These are phyloP conservation scores for Agrochola circellaris DNA, from an alignment of 2,888 invertebrate species.

Conservation along the genomic window DNA sequence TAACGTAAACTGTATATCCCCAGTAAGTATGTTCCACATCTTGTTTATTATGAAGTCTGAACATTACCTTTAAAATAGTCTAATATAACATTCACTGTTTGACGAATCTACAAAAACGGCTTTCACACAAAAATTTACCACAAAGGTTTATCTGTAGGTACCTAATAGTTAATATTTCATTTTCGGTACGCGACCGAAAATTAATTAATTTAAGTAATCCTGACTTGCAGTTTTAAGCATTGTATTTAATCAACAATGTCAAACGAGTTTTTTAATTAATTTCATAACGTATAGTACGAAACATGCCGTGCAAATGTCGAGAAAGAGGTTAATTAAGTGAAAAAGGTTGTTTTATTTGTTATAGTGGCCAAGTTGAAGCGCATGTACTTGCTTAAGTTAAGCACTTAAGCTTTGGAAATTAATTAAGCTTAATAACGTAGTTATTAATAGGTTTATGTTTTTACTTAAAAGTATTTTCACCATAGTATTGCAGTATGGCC, in stretches of 20 bases:
- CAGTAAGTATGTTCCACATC: background rate
- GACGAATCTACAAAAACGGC: background rate
- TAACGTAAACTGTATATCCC: background rate
- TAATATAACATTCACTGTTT: background rate
- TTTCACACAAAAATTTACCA: background rate
- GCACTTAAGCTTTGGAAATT: slow-evolving; percentile 31
- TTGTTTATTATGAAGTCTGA: background rate
- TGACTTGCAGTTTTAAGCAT: slow-evolving; percentile 61
- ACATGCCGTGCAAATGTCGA: slow-evolving; percentile 54
- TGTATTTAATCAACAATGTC: slow-evolving; percentile 54
- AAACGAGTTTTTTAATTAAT: slow-evolving; percentile 57
- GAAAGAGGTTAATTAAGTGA: slow-evolving; percentile 58
- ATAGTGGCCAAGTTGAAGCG: slow-evolving; percentile 31
- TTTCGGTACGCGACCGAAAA: slow-evolving; percentile 24
- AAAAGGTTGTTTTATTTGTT: slow-evolving; percentile 52
- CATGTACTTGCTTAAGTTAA: slow-evolving; percentile 30
- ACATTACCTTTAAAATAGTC: background rate
- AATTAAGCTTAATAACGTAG: slow-evolving; percentile 32
- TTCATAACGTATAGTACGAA: slow-evolving; percentile 46
- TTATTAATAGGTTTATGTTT: slow-evolving; percentile 18
- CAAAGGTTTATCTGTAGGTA: background rate
- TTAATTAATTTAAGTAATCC: slow-evolving; percentile 57
- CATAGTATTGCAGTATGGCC: background rate
- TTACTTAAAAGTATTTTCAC: no score
- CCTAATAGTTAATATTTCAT: slow-evolving; percentile 19